Percentiles rank a stretch among this genome's conserved stretches.
phyloP scores from a whole-genome alignment of 2,113 vertebrate species.

The Hydrolagus affinis region DNA sequence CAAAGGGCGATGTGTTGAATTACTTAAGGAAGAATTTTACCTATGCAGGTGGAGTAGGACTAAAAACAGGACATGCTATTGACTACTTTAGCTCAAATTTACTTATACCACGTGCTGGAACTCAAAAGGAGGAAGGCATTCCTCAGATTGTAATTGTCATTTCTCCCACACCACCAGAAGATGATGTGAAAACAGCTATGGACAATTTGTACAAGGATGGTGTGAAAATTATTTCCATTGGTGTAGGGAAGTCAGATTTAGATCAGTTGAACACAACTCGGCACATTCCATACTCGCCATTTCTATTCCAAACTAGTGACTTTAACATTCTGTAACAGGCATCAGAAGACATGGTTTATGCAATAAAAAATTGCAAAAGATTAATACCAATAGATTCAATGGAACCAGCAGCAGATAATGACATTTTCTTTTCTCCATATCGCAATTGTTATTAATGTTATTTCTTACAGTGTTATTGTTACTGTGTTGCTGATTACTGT shows the following conservation, averaged over 20 bases:
- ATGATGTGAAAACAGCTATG: conserved; percentile 41
- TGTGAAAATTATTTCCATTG: conserved; percentile 52
- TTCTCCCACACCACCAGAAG: conserved; percentile 53
- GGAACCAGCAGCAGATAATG: conserved; percentile 38
- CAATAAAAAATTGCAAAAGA: conserved; percentile 43
- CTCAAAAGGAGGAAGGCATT: conserved; percentile 49
- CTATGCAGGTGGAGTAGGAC: conserved; percentile 38
- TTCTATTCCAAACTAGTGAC: conserved; percentile 35
- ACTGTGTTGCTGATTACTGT: too few relatives aligned
- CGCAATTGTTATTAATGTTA: not conserved
- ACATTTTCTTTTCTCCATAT: not conserved
- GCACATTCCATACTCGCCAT: conserved; percentile 14
- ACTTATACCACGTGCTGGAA: conserved; percentile 50
- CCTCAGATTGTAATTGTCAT: conserved; percentile 59
- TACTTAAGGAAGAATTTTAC: conserved; percentile 41
- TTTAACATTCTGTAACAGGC: conserved; percentile 16
- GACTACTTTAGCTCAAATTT: conserved; percentile 46
- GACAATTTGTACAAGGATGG: conserved; percentile 49
- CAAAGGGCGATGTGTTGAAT: conserved; percentile 39
- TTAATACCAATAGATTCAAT: not conserved
- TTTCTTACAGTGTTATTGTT: too few relatives aligned
- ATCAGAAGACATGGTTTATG: conserved; percentile 35
- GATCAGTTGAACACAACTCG: conserved; percentile 41
- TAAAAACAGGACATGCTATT: conserved; percentile 50
- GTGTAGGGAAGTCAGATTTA: conserved; percentile 41